Evolutionary conservation across 2,888 invertebrate genomes (phyloP).

Genomic region (Crioceris asparagi): DNA sequence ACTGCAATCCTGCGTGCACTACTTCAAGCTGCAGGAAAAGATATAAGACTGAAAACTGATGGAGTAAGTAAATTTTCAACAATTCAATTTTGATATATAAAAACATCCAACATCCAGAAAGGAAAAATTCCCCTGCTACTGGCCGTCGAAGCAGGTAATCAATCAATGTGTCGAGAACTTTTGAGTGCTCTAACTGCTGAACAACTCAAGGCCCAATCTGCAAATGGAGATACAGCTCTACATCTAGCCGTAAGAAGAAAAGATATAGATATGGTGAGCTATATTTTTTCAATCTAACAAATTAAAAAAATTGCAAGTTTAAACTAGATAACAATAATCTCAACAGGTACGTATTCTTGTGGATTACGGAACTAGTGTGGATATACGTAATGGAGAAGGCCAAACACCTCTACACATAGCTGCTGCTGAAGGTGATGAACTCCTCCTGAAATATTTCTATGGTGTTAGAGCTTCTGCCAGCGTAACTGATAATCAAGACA

Average conservation of each 20-base stretch:
- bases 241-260: conserved; percentile 89
- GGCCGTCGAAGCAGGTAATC: conserved; percentile 91
- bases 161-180: conserved; percentile 89
- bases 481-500: conserved; percentile 91
- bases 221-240: conserved; percentile 85
- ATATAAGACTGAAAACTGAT: conserved; percentile 76
- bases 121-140: conserved; percentile 88
- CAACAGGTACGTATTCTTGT: conserved; percentile 64
- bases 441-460: conserved; percentile 89
- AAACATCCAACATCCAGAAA: conserved; percentile 48
- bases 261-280: conserved; percentile 75
- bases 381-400: conserved; percentile 87
- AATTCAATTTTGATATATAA: not conserved
- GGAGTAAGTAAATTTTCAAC: conserved; percentile 54
- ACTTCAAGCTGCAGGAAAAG: conserved; percentile 79
- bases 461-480: conserved; percentile 90
- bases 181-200: conserved; percentile 78
- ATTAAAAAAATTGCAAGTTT: too few relatives aligned
- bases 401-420: conserved; percentile 93
- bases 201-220: conserved; percentile 74
- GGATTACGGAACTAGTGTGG: conserved; percentile 85
- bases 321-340: not conserved
- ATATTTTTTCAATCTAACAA: not conserved
- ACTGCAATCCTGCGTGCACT: conserved; percentile 83
- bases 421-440: conserved; percentile 91